Percentiles rank a stretch among this genome's conserved stretches.
phyloP scores from a whole-genome alignment of 2,113 vertebrate species.

The Aegithalos caudatus region DNA sequence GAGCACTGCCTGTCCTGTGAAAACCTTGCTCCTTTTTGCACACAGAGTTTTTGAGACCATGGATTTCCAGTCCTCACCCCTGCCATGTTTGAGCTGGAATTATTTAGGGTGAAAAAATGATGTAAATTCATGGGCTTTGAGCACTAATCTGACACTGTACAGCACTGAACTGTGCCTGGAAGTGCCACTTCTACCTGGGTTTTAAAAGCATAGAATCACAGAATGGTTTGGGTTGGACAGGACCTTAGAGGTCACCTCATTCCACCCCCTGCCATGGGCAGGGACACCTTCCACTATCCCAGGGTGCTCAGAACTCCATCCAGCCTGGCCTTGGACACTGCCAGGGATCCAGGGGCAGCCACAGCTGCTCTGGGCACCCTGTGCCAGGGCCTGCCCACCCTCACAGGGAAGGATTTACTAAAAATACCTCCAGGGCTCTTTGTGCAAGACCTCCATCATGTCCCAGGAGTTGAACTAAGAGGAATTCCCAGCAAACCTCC shows the following conservation, averaged over 20 bases:
- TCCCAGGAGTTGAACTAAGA: not conserved
- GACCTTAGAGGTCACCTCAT: not conserved
- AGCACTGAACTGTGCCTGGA: not conserved
- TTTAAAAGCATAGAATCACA: not conserved
- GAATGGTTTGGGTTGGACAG: not conserved
- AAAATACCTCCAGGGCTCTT: not conserved
- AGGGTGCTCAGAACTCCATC: not conserved
- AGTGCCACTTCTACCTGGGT: not conserved
- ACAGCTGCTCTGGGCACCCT: not conserved
- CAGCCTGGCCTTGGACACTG: fast-evolving
- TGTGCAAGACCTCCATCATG: fast-evolving
- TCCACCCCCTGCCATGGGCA: not conserved
- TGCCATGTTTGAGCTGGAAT: not conserved
- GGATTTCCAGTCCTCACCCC: too few relatives aligned
- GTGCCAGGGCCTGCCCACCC: not conserved
- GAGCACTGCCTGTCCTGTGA: not conserved
- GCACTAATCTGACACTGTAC: not conserved
- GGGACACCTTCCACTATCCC: too few relatives aligned
- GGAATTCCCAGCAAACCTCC: not conserved
- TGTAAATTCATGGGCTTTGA: fast-evolving
- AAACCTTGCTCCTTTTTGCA: not conserved
- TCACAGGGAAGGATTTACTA: not conserved
- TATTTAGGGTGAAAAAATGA: not conserved
- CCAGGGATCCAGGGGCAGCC: not conserved
- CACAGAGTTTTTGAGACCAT: too few relatives aligned